phyloP scores from a whole-genome alignment of 2,888 invertebrate species.

The Carabus problematicus region DNA sequence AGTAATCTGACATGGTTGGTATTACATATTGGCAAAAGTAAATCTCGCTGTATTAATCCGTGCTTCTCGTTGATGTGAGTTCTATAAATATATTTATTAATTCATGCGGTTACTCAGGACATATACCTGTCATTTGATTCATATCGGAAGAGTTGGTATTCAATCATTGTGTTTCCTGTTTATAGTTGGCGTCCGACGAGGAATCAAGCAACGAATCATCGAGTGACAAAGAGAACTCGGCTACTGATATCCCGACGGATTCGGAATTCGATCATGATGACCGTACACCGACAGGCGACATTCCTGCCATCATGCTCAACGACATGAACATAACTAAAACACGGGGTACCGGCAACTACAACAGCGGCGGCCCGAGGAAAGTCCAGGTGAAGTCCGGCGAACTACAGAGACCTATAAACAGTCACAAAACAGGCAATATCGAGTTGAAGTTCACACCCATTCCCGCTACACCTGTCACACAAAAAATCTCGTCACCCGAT shows the following conservation, averaged over 20 bases:
- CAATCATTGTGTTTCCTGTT: neutral
- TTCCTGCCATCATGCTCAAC: conserved; percentile 79
- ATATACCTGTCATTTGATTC: no score
- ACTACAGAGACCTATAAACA: conserved; percentile 59
- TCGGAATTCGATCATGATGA: conserved; percentile 90
- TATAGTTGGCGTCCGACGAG: conserved; percentile 72
- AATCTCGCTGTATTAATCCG: no score
- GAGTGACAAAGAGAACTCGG: conserved; percentile 81
- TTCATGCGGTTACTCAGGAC: no score
- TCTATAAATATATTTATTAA: no score
- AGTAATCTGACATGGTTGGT: no score
- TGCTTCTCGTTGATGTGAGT: no score
- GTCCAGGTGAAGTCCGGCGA: conserved; percentile 67
- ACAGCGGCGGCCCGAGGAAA: conserved; percentile 60
- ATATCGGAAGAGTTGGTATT: no score
- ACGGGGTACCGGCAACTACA: conserved; percentile 56
- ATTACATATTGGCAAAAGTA: no score
- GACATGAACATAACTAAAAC: conserved; percentile 68
- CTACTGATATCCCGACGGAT: conserved; percentile 91
- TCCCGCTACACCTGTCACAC: conserved; percentile 49
- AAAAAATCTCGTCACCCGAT: conserved; percentile 49
- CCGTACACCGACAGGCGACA: conserved; percentile 71
- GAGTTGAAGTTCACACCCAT: conserved; percentile 59
- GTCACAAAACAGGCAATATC: conserved; percentile 52
- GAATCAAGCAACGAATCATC: conserved; percentile 69